phyloP scores from a whole-genome alignment of 2,888 invertebrate species.

The Apodemia hepburni region DNA sequence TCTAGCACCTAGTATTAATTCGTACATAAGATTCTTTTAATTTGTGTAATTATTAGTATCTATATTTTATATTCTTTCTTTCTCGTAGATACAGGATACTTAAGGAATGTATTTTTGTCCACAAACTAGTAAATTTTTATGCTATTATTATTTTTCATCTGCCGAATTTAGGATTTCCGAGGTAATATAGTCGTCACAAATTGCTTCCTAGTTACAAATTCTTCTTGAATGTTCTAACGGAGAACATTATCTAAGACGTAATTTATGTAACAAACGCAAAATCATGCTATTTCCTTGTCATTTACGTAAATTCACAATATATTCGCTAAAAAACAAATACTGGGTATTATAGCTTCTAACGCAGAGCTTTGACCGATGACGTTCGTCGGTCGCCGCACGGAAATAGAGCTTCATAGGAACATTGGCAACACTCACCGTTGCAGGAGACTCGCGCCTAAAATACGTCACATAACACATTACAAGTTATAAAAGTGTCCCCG shows the following conservation, averaged over 20 bases:
- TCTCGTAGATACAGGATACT: too few species aligned
- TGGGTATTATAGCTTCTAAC: background rate
- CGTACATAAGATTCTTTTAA: too few species aligned
- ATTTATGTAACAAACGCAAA: conserved; percentile 7
- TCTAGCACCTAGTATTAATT: too few species aligned
- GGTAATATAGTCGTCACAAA: too few species aligned
- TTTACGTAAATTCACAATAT: background rate
- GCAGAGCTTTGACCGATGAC: conserved; percentile 5
- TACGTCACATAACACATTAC: too few species aligned
- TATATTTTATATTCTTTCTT: too few species aligned
- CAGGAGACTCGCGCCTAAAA: background rate
- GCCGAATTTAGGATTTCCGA: too few species aligned
- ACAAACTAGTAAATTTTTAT: too few species aligned
- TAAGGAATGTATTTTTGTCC: too few species aligned
- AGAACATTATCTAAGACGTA: background rate
- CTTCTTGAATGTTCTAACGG: background rate
- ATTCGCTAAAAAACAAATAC: background rate
- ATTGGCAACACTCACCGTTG: conserved; percentile 6
- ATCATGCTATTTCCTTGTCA: conserved; percentile 5
- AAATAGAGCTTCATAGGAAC: background rate
- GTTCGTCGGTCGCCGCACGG: conserved; percentile 1
- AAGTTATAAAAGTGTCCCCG: too few species aligned
- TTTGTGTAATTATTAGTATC: too few species aligned
- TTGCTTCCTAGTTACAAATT: background rate
- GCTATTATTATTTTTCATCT: too few species aligned